Base-by-base conservation (phyloP, 2,888 invertebrate genomes). In the Isotomurus palustris region DNA sequence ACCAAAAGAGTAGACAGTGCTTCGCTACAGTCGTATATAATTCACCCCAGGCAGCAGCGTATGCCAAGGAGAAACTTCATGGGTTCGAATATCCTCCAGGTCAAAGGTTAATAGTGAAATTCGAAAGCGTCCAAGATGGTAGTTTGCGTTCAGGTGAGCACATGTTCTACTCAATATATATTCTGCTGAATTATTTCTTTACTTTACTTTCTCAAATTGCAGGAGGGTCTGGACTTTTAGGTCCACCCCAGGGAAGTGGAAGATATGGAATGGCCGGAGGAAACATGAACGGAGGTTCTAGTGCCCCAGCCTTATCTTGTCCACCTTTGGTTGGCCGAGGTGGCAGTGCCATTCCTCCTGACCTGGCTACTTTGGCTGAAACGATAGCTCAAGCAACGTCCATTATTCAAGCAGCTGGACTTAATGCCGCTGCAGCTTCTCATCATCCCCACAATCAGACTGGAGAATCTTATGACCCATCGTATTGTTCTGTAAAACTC, bases 1-100 rank as follows among this genome's bases (percentile, higher is more conserved):
- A 75, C 72, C 73, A 70, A 53, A 72, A 72, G 54, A 66, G 69
- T 21, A 64, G 72, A 53, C 68, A 72, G 62, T 69, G 64, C 45
- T 71, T 83, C 64, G 86, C 84, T 1, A 81, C 82, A 58, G 86
- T 85, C 8, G 83, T 86, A 6, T 89, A 88, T 73, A 82, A 82
- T 60, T 83, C 82, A 72, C 79, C 84, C 1, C 84, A 85, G 70
- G 85, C 86, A 22, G 84, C 84, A 43, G 77, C 83, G 0, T 87
- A 88, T 76, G 88, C 87, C 45, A 83, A 85, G 69, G 87, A 91
- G 67, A 92, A 92, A 76, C 79, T 94, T 43, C 87, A 93, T 75
- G 87, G 88, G 3, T 87, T 94, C 75, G 93, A 94, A 75, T 94
- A 92, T 77, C 93, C 94, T 0, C 87, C 89, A 22, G 92, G 92